Conservation (phyloP, 1,140 invertebrate species). For the Ylistrum balloti region DNA sequence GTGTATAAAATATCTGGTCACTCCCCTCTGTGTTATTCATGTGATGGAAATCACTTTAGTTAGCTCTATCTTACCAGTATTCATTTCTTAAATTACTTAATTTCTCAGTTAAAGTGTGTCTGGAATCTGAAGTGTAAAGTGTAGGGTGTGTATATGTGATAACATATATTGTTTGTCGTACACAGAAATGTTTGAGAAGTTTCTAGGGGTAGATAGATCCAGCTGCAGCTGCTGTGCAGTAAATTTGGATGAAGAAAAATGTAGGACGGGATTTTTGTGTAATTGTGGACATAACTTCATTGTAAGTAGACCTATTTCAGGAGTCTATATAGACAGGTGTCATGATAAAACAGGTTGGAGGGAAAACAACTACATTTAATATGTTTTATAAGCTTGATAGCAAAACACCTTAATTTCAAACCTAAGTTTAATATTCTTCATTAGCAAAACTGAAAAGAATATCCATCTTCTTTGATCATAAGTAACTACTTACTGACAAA, state of each 20-base stretch:
- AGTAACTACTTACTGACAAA: neutral
- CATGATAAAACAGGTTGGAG: neutral
- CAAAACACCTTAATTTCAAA: neutral
- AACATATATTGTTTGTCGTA: neutral
- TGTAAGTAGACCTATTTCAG: neutral
- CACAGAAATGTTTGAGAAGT: neutral
- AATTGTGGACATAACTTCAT: constrained; percentile 38
- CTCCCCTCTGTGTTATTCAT: too few species aligned
- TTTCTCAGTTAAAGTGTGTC: too few species aligned
- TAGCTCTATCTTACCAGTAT: too few species aligned
- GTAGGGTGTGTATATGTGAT: neutral
- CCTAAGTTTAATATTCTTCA: neutral
- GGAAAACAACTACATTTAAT: neutral
- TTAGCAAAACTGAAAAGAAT: neutral
- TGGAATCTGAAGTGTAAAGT: too few species aligned
- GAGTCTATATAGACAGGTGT: neutral
- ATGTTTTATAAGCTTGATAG: neutral
- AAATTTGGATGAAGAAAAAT: neutral
- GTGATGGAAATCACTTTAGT: too few species aligned
- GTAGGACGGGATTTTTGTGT: constrained; percentile 9
- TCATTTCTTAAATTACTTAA: too few species aligned
- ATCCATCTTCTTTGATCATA: neutral
- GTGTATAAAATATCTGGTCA: too few species aligned
- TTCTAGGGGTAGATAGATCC: neutral
- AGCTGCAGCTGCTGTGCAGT: neutral